These are phyloP conservation scores for Sisyra nigra DNA, from an alignment of 2,888 invertebrate genomes.

Conservation along the genomic window DNA sequence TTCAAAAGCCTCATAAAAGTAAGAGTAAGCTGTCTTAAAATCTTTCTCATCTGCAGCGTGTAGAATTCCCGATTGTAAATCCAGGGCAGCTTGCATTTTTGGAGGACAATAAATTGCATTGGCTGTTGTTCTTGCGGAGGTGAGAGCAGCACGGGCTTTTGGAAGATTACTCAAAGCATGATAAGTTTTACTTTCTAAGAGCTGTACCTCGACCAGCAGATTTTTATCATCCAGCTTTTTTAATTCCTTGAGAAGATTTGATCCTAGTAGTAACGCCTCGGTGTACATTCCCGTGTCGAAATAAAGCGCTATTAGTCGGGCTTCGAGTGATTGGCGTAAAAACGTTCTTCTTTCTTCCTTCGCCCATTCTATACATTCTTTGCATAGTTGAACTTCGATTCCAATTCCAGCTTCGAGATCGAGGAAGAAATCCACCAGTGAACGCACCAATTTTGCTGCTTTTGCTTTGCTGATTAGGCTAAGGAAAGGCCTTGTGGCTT, in stretches of 20 bases:
- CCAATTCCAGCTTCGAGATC: conserved; percentile 95
- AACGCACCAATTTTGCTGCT: conserved; percentile 94
- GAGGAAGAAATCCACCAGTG: conserved; percentile 92
- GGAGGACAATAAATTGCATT: conserved; percentile 99
- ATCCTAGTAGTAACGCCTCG: conserved; percentile 71
- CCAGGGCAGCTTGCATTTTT: conserved; percentile 93
- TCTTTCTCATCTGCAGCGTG: conserved; percentile 99
- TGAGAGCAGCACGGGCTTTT: conserved; percentile 90
- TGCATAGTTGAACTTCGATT: conserved; percentile 81
- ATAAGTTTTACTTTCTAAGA: conserved; percentile 96
- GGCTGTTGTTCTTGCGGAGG: conserved; percentile 97
- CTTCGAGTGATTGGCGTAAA: conserved; percentile 88
- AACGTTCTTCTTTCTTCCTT: conserved; percentile 95
- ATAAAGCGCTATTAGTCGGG: conserved; percentile 86
- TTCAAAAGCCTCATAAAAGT: conserved; percentile 99
- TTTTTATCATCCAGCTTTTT: conserved; percentile 99
- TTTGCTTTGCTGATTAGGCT: conserved; percentile 95
- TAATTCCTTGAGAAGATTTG: conserved; percentile 79
- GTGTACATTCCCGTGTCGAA: conserved; percentile 82
- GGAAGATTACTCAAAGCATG: conserved; percentile 94
- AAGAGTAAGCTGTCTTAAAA: conserved; percentile 99
- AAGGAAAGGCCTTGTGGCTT: conserved; percentile 88
- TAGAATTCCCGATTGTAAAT: conserved; percentile 92
- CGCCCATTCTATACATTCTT: conserved; percentile 99
- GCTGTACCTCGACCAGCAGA: conserved; percentile 91